These are phyloP conservation scores for Drosophila maculinotata DNA, from an alignment of 2,888 invertebrate species.

Conservation along the genomic window DNA sequence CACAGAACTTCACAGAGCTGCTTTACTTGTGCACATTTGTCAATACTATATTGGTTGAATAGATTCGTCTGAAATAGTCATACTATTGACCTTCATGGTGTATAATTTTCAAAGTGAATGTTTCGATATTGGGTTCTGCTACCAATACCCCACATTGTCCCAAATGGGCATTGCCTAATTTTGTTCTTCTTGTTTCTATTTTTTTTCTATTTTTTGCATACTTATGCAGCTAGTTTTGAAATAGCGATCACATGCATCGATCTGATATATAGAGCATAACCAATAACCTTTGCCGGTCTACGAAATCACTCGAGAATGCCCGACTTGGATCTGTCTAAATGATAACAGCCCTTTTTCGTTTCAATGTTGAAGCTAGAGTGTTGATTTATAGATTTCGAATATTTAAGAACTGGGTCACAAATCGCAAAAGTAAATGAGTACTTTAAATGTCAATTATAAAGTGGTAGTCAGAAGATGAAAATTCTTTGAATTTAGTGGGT, in stretches of 20 bases:
- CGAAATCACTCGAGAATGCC: constrained; percentile 12
- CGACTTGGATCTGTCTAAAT: constrained; percentile 5
- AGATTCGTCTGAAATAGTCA: constrained; percentile 42
- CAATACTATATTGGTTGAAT: constrained; percentile 28
- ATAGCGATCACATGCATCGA: constrained; percentile 14
- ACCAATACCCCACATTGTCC: constrained; percentile 37
- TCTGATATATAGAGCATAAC: constrained; percentile 52
- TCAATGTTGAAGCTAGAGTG: too few species aligned
- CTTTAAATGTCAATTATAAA: too few species aligned
- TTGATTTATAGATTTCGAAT: constrained; percentile 1
- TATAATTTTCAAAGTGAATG: constrained; percentile 63
- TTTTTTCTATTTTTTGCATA: constrained; percentile 18
- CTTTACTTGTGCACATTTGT: constrained; percentile 16
- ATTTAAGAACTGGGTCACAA: constrained; percentile 6
- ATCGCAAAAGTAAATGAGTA: not conserved
- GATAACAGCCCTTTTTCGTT: constrained; percentile 16
- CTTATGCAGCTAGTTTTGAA: not conserved
- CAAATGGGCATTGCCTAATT: constrained; percentile 43
- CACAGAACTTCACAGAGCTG: constrained; percentile 55
- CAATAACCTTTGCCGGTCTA: constrained; percentile 48
- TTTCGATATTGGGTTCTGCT: constrained; percentile 43
- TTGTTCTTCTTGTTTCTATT: constrained; percentile 22
- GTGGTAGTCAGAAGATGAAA: too few species aligned
- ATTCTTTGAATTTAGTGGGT: too few species aligned
- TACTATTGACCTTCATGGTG: constrained; percentile 74